These are phyloP conservation scores for Speoplatyrhinus poulsoni DNA, from an alignment of 2,113 vertebrate species.

Conservation along the genomic window DNA sequence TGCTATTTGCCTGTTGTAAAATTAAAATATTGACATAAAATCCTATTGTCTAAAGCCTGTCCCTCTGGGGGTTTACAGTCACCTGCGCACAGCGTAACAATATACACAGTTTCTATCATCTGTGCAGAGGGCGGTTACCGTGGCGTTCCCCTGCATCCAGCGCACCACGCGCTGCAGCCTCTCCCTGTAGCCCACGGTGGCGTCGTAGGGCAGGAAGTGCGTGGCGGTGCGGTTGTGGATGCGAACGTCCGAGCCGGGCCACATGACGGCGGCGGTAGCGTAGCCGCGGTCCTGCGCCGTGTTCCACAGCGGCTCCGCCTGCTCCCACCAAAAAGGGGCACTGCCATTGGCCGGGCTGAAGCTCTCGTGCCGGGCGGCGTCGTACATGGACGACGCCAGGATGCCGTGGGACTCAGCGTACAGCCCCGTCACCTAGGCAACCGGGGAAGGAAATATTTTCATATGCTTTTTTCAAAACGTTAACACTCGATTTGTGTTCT, in stretches of 20 bases:
- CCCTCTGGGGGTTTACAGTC: no score
- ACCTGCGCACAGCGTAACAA: no score
- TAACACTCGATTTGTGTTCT: no score
- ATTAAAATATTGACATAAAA: no score
- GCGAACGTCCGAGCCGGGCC: slow-evolving; percentile 87
- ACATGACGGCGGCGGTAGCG: slow-evolving; percentile 89
- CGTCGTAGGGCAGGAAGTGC: slow-evolving; percentile 80
- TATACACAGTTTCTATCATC: no score
- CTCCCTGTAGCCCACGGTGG: slow-evolving; percentile 75
- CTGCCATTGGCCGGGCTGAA: slow-evolving; percentile 73
- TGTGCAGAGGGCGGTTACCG: slow-evolving; percentile 32
- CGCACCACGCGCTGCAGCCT: slow-evolving; percentile 76
- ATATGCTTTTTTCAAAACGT: no score
- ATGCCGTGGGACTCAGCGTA: slow-evolving; percentile 95
- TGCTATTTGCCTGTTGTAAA: no score
- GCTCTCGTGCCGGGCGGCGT: slow-evolving; percentile 69
- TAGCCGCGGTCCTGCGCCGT: slow-evolving; percentile 81
- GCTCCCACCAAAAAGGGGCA: slow-evolving; percentile 91
- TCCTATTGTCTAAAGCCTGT: no score
- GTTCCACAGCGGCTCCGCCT: slow-evolving; percentile 89
- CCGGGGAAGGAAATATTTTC: no score
- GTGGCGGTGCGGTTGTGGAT: slow-evolving; percentile 76
- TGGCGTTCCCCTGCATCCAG: slow-evolving; percentile 75
- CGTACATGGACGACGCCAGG: slow-evolving; percentile 89
- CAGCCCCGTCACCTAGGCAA: slow-evolving; percentile 83